Evolutionary conservation across 23 tunicate genomes (phyloP), one percentile per base, ranked within the genome.

Genomic region (Clavelina lepadiformis): DNA sequence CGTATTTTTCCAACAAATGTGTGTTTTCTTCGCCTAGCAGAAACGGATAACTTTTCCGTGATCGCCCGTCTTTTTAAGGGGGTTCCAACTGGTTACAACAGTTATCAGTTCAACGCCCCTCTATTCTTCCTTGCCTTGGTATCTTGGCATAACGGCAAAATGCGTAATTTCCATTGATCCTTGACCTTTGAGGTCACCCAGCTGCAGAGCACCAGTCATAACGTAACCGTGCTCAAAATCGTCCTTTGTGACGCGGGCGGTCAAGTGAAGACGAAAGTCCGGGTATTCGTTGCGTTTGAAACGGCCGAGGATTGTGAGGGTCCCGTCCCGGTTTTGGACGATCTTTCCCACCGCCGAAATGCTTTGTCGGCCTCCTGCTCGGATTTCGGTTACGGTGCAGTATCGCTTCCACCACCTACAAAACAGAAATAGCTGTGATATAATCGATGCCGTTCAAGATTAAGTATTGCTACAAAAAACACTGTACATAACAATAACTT

Each of bases 181-280:
- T 18, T 54, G 52, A 18, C 79, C 62, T 52, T 81, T 81, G 3
- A 81, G 31, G 71, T 81, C 88, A 21, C 88, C 88, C 56, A 75
- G 73, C 67, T 81, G 88, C 37, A 81, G 53, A 22, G 88, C 88
- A 2, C 88, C 88, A 2, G 88, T 81, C 79, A 81, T 72, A 21
- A 81, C 28, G 67, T 81, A 81, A 8, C 88, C 88, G 56, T 68
- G 77, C 47, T 81, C 73, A 35, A 71, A 41, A 33, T 81, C 88
- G 56, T 58, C 67, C 44, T 63, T 56, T 19, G 77, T 65, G 33
- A 81, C 54, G 35, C 72, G 55, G 50, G 78, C 79, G 45, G 79
- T 64, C 28, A 81, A 62, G 67, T 81, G 88, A 24, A 81, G 78
- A 26, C 72, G 68, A 61, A 81, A 81, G 64, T 81, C 88, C 3